A percentile compares a stretch with the other conserved stretches of the same genome.
These are phyloP conservation scores for Crocodylus rhombifer DNA, from an alignment of 2,797 vertebrate genomes.

Conservation along the genomic window DNA sequence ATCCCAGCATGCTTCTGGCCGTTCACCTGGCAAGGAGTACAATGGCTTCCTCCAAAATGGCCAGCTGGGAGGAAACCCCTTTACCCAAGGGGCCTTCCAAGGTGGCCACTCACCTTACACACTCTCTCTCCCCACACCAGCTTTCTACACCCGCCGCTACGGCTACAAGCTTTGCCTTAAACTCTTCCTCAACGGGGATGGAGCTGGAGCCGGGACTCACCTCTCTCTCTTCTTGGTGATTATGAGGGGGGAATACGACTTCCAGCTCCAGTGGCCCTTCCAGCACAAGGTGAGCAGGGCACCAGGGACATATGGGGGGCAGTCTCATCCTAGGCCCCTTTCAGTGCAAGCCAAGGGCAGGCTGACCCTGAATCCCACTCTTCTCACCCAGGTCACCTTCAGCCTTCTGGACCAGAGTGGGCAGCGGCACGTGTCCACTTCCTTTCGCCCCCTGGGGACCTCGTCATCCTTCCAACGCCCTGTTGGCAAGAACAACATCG, in stretches of 20 bases:
- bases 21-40: too few relatives aligned
- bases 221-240: constrained; percentile 86
- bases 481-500: constrained; percentile 82
- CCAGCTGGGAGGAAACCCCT: too few relatives aligned
- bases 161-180: constrained; percentile 85
- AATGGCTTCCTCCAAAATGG: too few relatives aligned
- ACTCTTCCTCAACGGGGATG: constrained; percentile 84
- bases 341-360: too few relatives aligned
- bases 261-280: constrained; percentile 84
- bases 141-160: constrained; percentile 84
- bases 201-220: constrained; percentile 80
- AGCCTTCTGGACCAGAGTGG: constrained; percentile 86
- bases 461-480: constrained; percentile 85
- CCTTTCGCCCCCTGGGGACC: constrained; percentile 82
- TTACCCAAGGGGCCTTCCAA: too few relatives aligned
- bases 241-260: constrained; percentile 86
- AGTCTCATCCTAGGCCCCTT: too few relatives aligned
- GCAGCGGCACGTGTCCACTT: constrained; percentile 80
- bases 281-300: constrained; percentile 81
- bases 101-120: not conserved
- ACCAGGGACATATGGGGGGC: too few relatives aligned
- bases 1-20: too few relatives aligned
- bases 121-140: constrained; percentile 42
- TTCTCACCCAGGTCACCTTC: constrained; percentile 82
- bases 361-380: not conserved